phyloP scores from a whole-genome alignment of 2,113 vertebrate species.

The Epinephelus fuscoguttatus region DNA sequence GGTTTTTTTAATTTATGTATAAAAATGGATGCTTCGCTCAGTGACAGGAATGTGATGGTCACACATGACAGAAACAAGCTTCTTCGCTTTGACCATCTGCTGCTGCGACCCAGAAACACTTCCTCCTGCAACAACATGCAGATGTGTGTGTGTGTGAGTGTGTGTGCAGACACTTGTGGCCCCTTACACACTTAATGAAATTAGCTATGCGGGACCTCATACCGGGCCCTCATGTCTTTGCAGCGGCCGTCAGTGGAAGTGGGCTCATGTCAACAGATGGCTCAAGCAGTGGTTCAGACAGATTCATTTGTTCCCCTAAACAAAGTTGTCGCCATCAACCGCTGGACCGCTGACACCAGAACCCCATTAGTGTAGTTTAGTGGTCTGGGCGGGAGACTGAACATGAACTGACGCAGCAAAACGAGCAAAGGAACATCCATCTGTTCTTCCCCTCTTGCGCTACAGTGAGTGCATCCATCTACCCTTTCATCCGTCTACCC shows the following conservation, averaged over 20 bases:
- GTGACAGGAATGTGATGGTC: slow-evolving; percentile 33
- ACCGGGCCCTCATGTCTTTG: slow-evolving; percentile 16
- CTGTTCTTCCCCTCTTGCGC: slow-evolving; percentile 53
- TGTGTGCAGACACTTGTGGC: slow-evolving; percentile 2
- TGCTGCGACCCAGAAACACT: slow-evolving; percentile 23
- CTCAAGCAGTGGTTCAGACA: slow-evolving; percentile 46
- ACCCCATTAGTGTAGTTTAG: slow-evolving; percentile 67
- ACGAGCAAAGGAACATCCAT: slow-evolving; percentile 56
- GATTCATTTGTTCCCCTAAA: slow-evolving; percentile 67
- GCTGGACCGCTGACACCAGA: slow-evolving; percentile 62
- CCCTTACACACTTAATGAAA: slow-evolving; percentile 41
- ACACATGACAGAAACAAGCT: slow-evolving; percentile 14
- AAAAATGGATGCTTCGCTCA: slow-evolving; percentile 2
- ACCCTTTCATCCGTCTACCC: slow-evolving; percentile 51
- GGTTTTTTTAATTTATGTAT: neutral
- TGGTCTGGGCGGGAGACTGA: slow-evolving; percentile 52
- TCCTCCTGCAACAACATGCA: slow-evolving; percentile 12
- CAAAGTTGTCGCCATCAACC: slow-evolving; percentile 69
- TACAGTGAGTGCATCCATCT: slow-evolving; percentile 45
- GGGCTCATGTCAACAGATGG: slow-evolving; percentile 63
- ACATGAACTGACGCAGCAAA: slow-evolving; percentile 64
- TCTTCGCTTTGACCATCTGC: slow-evolving; percentile 56
- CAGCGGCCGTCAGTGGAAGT: slow-evolving; percentile 16
- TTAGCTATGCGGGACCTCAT: slow-evolving; percentile 20
- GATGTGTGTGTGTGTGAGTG: slow-evolving; percentile 18